Conservation (phyloP, 2,888 invertebrate species). For the Ganaspis brasiliensis region DNA sequence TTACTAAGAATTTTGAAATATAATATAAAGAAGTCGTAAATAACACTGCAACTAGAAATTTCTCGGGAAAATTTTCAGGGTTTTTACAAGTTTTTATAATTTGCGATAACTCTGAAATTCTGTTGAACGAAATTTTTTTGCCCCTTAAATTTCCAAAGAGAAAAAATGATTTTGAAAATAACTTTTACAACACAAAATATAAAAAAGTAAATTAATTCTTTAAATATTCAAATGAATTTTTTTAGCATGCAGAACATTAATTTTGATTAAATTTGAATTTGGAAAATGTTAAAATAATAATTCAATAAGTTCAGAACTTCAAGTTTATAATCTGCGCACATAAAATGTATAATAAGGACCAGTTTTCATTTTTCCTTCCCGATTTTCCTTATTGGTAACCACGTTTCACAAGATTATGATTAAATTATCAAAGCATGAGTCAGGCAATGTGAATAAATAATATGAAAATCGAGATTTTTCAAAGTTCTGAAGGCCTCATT, state of each 20-base stretch:
- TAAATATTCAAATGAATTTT: too few relatives aligned
- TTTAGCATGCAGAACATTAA: too few relatives aligned
- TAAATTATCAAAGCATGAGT: neutral
- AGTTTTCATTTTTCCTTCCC: neutral
- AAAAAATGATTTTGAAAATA: too few relatives aligned
- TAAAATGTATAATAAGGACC: neutral
- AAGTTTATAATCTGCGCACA: neutral
- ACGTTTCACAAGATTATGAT: neutral
- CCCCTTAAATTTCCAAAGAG: too few relatives aligned
- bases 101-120: too few relatives aligned
- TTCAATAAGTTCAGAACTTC: too few relatives aligned
- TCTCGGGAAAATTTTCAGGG: neutral
- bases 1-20: slow-evolving; percentile 1
- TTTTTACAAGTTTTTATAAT: too few relatives aligned
- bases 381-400: neutral
- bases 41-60: neutral
- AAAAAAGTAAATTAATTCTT: too few relatives aligned
- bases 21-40: neutral
- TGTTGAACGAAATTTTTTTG: too few relatives aligned
- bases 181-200: too few relatives aligned
- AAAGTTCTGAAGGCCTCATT: neutral
- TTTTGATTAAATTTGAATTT: too few relatives aligned
- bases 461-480: neutral
- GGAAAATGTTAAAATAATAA: too few relatives aligned
- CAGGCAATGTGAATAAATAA: neutral